These are phyloP conservation scores for Piprites chloris DNA, from an alignment of 2,113 vertebrate species.

Conservation along the genomic window DNA sequence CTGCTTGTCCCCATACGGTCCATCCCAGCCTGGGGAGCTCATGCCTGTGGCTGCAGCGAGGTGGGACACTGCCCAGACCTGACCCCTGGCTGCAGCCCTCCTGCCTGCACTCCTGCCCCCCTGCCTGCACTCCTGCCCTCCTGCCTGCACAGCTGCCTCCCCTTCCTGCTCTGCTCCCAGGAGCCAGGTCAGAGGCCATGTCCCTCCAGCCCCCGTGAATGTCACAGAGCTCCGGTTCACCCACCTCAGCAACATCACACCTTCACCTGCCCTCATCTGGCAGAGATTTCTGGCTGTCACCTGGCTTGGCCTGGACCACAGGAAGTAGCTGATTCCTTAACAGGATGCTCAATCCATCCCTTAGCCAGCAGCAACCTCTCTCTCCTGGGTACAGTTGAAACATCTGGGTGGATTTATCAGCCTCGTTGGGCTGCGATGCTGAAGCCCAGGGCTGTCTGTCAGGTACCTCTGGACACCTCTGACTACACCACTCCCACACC, in stretches of 20 bases:
- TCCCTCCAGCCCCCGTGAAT: not conserved
- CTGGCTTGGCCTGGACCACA: not conserved
- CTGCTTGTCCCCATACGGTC: rapidly evolving
- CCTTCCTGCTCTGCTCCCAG: not conserved
- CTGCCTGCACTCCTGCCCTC: not conserved
- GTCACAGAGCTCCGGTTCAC: not conserved
- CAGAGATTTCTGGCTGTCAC: not conserved
- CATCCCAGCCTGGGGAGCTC: not conserved
- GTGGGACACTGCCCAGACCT: not conserved
- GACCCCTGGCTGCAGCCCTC: not conserved
- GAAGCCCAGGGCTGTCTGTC: not conserved
- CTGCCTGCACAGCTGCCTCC: not conserved
- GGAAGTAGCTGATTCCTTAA: not conserved
- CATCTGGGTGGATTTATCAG: not conserved
- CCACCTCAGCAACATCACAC: not conserved
- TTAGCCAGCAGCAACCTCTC: not conserved
- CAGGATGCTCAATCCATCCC: not conserved
- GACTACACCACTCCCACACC: not conserved
- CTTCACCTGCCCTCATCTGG: not conserved
- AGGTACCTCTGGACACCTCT: not conserved
- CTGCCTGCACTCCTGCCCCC: not conserved
- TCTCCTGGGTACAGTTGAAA: not conserved
- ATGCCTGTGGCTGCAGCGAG: not conserved
- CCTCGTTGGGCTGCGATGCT: not conserved
- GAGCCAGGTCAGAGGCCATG: not conserved